Percentiles rank a stretch among this genome's conserved stretches.
These are phyloP conservation scores for Sphaerophoria rueppellii DNA, from an alignment of 2,888 invertebrate genomes.

Conservation along the genomic window DNA sequence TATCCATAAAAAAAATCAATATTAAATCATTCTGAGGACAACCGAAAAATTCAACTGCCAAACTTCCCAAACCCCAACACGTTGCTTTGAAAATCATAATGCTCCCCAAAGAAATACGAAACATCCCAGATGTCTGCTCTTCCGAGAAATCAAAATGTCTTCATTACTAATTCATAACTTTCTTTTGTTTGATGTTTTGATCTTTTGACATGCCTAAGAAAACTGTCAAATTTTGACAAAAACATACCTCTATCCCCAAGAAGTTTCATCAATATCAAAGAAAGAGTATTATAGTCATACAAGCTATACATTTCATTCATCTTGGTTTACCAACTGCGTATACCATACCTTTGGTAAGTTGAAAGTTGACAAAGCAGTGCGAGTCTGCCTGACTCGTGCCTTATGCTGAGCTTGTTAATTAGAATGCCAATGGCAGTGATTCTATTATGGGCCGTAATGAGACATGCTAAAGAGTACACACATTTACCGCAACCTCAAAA, in stretches of 20 bases:
- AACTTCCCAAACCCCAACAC: too few species aligned
- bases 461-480: conserved; percentile 20
- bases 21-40: too few species aligned
- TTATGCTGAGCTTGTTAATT: conserved; percentile 22
- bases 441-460: conserved; percentile 21
- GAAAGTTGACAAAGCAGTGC: not conserved
- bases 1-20: too few species aligned
- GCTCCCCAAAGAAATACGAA: too few species aligned
- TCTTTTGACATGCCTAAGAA: not conserved
- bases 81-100: too few species aligned
- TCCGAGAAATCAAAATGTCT: too few species aligned
- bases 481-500: conserved; percentile 3
- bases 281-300: not conserved
- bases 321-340: not conserved
- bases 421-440: conserved; percentile 19
- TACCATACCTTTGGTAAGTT: not conserved
- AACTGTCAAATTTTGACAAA: not conserved
- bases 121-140: too few species aligned
- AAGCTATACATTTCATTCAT: not conserved
- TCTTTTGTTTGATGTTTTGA: not conserved
- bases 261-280: conserved; percentile 6
- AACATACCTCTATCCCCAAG: not conserved
- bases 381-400: too few species aligned
- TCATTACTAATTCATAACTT: not conserved
- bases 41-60: too few species aligned